Base-by-base conservation (phyloP, 2,888 invertebrate species). In the Augochlorella aurata region DNA sequence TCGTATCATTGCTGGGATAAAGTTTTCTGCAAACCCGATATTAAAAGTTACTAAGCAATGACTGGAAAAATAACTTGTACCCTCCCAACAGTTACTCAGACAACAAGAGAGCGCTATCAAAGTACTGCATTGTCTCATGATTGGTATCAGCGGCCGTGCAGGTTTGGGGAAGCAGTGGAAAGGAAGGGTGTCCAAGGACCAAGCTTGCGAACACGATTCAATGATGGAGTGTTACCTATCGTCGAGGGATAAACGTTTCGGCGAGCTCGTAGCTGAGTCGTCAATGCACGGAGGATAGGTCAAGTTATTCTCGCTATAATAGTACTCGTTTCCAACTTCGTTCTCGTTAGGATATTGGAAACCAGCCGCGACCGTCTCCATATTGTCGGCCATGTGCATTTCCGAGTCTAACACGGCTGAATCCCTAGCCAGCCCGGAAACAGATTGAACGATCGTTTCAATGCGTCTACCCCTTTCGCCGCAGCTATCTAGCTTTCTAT, bases 241-340 rank as follows among this genome's bases (percentile, higher is more conserved):
- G 82, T 96, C 96, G 12, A 96, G 93, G 0, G 96, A 95, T 18
- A 95, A 91, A 74, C 95, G 93, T 90, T 95, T 95, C 0, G 95
- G 95, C 0, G 95, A 95, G 61, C 88, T 90, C 12, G 91, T 85
- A 4, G 89, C 71, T 7, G 90, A 84, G 71, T 93, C 93, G 24
- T 93, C 93, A 16, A 93, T 90, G 7, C 93, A 91, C 54, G 92
- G 93, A 21, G 93, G 93, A 85, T 93, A 93, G 10, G 93, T 93
- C 16, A 93, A 85, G 85, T 93, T 93, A 71, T 91, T 92, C 50
- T 91, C 90, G 1, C 91, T 87, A 79, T 93, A 93, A 84, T 93
- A 93, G 77, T 93, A 93, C 38, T 92, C 93, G 44, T 86, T 89
- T 38, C 83, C 88, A 29, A 81, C 71, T 69, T 90, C 90, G 63